phyloP scores from a whole-genome alignment of 2,888 invertebrate species.

The Diloba caeruleocephala region DNA sequence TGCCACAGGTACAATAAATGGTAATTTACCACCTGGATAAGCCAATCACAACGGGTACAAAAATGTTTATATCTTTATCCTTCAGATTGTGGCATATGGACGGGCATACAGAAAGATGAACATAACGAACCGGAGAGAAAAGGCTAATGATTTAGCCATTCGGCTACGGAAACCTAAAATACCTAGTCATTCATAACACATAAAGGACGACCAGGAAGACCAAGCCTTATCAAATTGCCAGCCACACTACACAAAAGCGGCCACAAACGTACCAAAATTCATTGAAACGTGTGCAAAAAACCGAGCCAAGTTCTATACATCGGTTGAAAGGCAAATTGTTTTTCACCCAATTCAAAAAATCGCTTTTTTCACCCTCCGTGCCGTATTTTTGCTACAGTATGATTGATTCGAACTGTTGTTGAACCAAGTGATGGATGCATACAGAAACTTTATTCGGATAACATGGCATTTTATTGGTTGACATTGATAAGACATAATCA shows the following conservation, averaged over 20 bases:
- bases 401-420: conserved; percentile 66
- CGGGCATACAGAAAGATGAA: no score
- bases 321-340: conserved; percentile 64
- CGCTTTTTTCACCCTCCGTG: conserved; percentile 35
- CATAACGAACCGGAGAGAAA: no score
- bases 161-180: no score
- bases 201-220: conserved; percentile 15
- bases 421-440: conserved; percentile 49
- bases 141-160: no score
- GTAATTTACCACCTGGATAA: no score
- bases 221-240: conserved; percentile 31
- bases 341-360: conserved; percentile 56
- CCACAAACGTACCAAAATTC: conserved; percentile 26
- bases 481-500: no score
- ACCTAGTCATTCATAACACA: no score
- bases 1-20: no score
- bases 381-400: conserved; percentile 62
- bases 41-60: no score
- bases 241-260: conserved; percentile 18
- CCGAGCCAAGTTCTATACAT: conserved; percentile 11
- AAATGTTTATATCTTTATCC: no score
- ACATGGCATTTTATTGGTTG: background rate
- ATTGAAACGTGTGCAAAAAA: conserved; percentile 24
- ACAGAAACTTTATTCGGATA: background rate
- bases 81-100: no score